phyloP scores from a whole-genome alignment of 1,140 invertebrate species.

The Ridgeia piscesae region DNA sequence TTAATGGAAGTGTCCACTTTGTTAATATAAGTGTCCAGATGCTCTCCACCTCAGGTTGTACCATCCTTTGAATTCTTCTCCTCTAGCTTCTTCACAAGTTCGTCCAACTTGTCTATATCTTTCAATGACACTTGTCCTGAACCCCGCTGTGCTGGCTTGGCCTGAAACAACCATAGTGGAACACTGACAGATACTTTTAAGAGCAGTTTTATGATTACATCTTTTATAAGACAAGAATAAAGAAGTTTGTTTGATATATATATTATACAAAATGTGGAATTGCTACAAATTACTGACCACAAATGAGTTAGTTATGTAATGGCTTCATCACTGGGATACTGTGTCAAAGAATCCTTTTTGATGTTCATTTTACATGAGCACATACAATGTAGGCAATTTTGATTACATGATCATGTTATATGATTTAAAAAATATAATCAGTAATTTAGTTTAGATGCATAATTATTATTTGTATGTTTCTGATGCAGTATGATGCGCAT shows the following conservation, averaged over 20 bases:
- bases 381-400: too few species aligned
- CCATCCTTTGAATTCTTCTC: not conserved
- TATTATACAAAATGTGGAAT: not conserved
- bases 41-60: not conserved
- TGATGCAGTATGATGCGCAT: too few species aligned
- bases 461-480: too few species aligned
- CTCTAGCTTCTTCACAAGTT: constrained; percentile 1
- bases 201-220: too few species aligned
- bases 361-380: too few species aligned
- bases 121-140: constrained; percentile 82
- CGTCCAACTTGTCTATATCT: constrained; percentile 69
- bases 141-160: constrained; percentile 71
- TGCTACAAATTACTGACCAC: not conserved
- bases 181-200: not conserved
- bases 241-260: constrained; percentile 17
- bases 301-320: too few species aligned
- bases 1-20: not conserved
- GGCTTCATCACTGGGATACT: not conserved
- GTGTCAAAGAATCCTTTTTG: too few species aligned
- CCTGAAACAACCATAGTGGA: constrained; percentile 11
- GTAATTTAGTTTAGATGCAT: too few species aligned
- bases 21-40: not conserved
- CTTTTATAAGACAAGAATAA: not conserved
- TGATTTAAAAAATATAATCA: too few species aligned
- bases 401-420: too few species aligned